These are phyloP conservation scores for Druceiella hillmani DNA, from an alignment of 2,888 invertebrate genomes.

Conservation along the genomic window DNA sequence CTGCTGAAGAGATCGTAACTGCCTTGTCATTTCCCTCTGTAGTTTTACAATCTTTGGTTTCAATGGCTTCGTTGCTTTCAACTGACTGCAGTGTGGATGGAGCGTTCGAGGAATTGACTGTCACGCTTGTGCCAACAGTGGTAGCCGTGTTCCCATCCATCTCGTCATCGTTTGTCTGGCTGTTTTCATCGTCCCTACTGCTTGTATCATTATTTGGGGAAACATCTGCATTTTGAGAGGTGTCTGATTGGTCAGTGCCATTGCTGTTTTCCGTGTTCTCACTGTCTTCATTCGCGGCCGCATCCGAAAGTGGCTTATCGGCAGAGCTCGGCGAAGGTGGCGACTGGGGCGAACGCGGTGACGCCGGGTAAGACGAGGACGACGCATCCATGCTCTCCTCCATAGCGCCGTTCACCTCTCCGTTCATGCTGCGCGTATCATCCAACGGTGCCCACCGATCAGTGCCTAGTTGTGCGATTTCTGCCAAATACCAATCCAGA, in stretches of 20 bases:
- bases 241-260: slow-evolving; percentile 25
- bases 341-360: slow-evolving; percentile 21
- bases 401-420: slow-evolving; percentile 35
- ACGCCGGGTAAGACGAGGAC: slow-evolving; percentile 24
- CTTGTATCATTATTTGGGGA: slow-evolving; percentile 19
- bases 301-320: slow-evolving; percentile 16
- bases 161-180: slow-evolving; percentile 3
- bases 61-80: no score
- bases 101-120: no score
- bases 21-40: no score
- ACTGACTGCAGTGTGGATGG: no score
- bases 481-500: no score
- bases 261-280: slow-evolving; percentile 27
- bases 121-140: not conserved
- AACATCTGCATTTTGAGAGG: slow-evolving; percentile 22
- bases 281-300: slow-evolving; percentile 25
- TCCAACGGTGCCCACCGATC: no score
- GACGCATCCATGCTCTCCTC: slow-evolving; percentile 33
- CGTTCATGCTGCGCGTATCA: no score
- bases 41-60: no score
- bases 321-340: slow-evolving; percentile 4
- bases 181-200: slow-evolving; percentile 12
- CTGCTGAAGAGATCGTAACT: no score
- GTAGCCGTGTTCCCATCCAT: slow-evolving; percentile 9
- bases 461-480: no score